phyloP scores from a whole-genome alignment of 2,888 invertebrate species.

The Drosophila eohydei region DNA sequence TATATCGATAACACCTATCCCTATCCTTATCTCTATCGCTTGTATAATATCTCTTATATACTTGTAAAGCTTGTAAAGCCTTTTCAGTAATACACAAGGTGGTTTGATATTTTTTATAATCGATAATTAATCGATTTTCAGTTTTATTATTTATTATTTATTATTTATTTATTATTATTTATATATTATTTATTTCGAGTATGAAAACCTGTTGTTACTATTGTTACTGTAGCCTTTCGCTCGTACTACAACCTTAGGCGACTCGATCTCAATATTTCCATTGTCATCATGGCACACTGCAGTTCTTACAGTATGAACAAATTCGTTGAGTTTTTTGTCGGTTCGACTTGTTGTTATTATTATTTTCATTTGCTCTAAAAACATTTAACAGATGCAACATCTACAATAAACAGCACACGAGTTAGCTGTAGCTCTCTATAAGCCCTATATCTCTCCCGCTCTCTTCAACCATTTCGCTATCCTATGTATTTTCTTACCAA shows the following conservation, averaged over 20 bases:
- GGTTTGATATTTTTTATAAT: too few relatives aligned
- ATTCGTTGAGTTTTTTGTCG: slow-evolving; percentile 8
- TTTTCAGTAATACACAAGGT: too few relatives aligned
- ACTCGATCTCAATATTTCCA: background rate
- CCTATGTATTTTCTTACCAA: slow-evolving; percentile 36
- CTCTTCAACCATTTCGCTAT: background rate
- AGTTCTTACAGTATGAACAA: slow-evolving; percentile 3
- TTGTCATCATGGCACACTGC: background rate
- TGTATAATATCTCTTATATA: too few relatives aligned
- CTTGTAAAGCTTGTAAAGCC: too few relatives aligned
- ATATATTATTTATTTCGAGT: too few relatives aligned
- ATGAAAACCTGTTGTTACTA: too few relatives aligned
- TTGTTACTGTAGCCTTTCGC: background rate
- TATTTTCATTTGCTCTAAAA: slow-evolving; percentile 51
- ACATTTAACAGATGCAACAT: slow-evolving; percentile 66
- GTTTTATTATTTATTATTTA: too few relatives aligned
- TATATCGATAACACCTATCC: too few relatives aligned
- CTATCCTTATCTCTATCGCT: too few relatives aligned
- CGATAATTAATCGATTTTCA: background rate
- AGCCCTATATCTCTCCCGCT: background rate
- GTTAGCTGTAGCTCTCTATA: slow-evolving; percentile 36
- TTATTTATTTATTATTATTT: too few relatives aligned
- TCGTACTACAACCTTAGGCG: too few relatives aligned
- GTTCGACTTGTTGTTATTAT: slow-evolving; percentile 19
- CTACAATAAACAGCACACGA: slow-evolving; percentile 51